Evolutionary conservation across 1,140 invertebrate species (phyloP), one percentile per base, ranked within the genome.

Genomic region (Orchestia grillus): DNA sequence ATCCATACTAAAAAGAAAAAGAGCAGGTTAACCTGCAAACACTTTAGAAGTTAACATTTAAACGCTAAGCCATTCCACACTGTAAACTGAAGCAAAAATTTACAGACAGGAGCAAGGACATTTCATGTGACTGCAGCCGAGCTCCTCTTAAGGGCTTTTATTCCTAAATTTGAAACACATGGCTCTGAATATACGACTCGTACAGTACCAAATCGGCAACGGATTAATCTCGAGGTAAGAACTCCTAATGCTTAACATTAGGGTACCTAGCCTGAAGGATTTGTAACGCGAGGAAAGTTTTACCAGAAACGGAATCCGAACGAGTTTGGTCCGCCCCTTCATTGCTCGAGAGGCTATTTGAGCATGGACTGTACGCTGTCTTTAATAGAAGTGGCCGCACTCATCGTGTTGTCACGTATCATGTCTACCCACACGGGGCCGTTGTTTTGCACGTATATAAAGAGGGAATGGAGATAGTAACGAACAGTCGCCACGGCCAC

Each of bases 321-420:
- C n/a, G n/a, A n/a, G n/a, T n/a, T n/a, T n/a, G n/a, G n/a, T 6
- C 47, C 19, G 47, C 19, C 28, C 1, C 62, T 15, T 77, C 11
- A 77, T 28, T 23, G 62, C 62, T 77, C 36, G 62, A 77, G 28
- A 8, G 92, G 44, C 44, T 94, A 94, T 45, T 94, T 94, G 11
- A 94, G 92, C 8, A 94, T 94, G 43, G 92, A 94, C 92, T 94
- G 92, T 45, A 94, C 92, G 44, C 92, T 94, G 92, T 94, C 92
- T 45, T 94, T 94, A 40, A 94, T 45, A 45, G 92, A 94, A 8
- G 92, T 94, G 11, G 47, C 92, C 11, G 92, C 92, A 47, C 92
- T 94, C 44, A 94, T 94, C 3, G 92, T 94, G 44, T 94, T 94
- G 92, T 94, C 92, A 11, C 92, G 43, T 44, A 94, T 47, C 43